phyloP scores from a whole-genome alignment of 1,140 invertebrate species.

The Drosophila serrata region DNA sequence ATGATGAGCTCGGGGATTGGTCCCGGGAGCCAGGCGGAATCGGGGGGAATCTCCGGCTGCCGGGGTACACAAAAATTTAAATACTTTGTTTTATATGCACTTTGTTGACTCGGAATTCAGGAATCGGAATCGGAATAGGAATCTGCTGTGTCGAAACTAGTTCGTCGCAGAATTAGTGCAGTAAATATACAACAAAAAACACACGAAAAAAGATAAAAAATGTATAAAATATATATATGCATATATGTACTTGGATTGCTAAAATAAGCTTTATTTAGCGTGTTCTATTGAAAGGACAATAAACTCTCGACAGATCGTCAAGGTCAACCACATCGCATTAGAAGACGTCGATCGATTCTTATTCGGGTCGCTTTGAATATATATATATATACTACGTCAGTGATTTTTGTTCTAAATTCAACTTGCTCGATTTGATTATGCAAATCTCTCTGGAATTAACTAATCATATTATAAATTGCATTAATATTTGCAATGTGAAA shows the following conservation, averaged over 20 bases:
- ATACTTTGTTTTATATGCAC: conserved; percentile 78
- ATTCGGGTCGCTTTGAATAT: conserved; percentile 26
- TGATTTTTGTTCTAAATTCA: conserved; percentile 21
- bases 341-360: conserved; percentile 50
- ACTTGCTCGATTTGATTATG: conserved; percentile 15
- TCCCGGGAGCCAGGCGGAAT: not conserved
- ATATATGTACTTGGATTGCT: conserved; percentile 47
- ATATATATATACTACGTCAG: conserved; percentile 12
- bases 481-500: too few relatives aligned
- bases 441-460: conserved; percentile 9
- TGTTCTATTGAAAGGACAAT: conserved; percentile 84
- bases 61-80: conserved; percentile 50
- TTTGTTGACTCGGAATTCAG: conserved; percentile 63
- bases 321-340: conserved; percentile 81
- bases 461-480: not conserved
- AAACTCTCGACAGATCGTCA: conserved; percentile 72
- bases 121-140: conserved; percentile 57
- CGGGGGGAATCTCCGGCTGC: conserved; percentile 20
- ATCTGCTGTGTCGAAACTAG: conserved; percentile 66
- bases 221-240: conserved; percentile 29
- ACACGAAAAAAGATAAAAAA: conserved; percentile 7
- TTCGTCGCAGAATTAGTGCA: conserved; percentile 76
- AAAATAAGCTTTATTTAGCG: conserved; percentile 75
- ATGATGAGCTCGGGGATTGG: conserved; percentile 53
- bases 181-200: conserved; percentile 55